A percentile compares a stretch with the other conserved stretches of the same genome.
These are phyloP conservation scores for Steinernema feltiae DNA, from an alignment of 1,140 invertebrate genomes.

Conservation along the genomic window DNA sequence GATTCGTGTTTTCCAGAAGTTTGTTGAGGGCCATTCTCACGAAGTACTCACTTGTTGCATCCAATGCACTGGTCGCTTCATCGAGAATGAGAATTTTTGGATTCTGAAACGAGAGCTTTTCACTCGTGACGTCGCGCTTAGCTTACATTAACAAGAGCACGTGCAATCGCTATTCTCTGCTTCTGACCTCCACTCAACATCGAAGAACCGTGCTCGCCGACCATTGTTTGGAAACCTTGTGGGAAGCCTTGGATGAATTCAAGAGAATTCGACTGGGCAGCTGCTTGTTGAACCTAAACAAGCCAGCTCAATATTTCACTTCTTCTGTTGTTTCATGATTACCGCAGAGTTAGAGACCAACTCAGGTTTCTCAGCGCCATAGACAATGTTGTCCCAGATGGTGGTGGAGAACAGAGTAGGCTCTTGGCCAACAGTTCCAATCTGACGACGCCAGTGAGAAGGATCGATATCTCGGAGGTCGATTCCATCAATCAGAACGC, in stretches of 20 bases:
- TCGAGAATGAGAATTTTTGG: constrained; percentile 62
- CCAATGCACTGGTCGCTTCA: constrained; percentile 63
- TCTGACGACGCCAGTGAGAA: constrained; percentile 58
- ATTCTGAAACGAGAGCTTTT: constrained; percentile 55
- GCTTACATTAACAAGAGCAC: constrained; percentile 59
- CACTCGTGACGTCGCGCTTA: background rate
- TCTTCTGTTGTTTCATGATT: constrained; percentile 43
- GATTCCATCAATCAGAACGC: constrained; percentile 58
- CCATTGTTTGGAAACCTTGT: constrained; percentile 60
- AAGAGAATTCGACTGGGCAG: constrained; percentile 60
- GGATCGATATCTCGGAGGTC: constrained; percentile 60
- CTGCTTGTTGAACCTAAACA: constrained; percentile 53
- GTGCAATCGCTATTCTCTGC: constrained; percentile 54
- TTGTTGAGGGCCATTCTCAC: constrained; percentile 60
- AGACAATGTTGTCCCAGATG: constrained; percentile 60
- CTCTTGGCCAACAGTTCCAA: constrained; percentile 61
- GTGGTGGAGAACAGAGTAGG: constrained; percentile 61
- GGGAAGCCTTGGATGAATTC: constrained; percentile 61
- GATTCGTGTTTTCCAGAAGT: constrained; percentile 57
- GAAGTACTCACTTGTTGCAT: constrained; percentile 61
- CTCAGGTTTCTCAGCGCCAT: constrained; percentile 58
- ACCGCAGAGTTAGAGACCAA: constrained; percentile 47
- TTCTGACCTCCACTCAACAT: constrained; percentile 59
- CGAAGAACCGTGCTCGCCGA: constrained; percentile 62
- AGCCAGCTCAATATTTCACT: background rate